A percentile compares a stretch with the other conserved stretches of the same genome.
phyloP scores from a whole-genome alignment of 2,113 vertebrate species.

The Atherinomorus stipes region DNA sequence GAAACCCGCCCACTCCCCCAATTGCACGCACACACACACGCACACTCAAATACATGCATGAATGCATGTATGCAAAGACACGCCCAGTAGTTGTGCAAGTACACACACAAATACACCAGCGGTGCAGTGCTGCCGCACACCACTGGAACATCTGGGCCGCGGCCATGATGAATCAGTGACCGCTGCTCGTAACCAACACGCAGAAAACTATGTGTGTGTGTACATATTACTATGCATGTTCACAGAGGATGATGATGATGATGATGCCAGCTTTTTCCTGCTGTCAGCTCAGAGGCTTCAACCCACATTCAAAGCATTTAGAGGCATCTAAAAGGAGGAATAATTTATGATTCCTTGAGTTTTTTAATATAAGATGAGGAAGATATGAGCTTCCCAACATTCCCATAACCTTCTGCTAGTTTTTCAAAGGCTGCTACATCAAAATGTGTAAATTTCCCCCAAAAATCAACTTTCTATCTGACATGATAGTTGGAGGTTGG shows the following conservation, averaged over 20 bases:
- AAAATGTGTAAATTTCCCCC: not conserved
- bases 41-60: slow-evolving; percentile 36
- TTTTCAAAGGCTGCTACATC: not conserved
- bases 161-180: slow-evolving; percentile 71
- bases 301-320: not conserved
- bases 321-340: not conserved
- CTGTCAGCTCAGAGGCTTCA: not conserved
- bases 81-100: slow-evolving; percentile 14
- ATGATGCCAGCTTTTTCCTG: not conserved
- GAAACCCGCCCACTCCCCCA: slow-evolving; percentile 63
- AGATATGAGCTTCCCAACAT: not conserved
- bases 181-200: slow-evolving; percentile 36
- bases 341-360: accelerated
- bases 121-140: slow-evolving; percentile 63
- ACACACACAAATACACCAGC: slow-evolving; percentile 17
- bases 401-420: not conserved
- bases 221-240: slow-evolving; percentile 16
- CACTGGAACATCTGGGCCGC: slow-evolving; percentile 69
- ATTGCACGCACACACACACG: slow-evolving; percentile 44
- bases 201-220: slow-evolving; percentile 28
- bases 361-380: not conserved
- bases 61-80: slow-evolving; percentile 49
- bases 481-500: no score
- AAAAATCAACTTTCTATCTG: no score
- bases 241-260: not conserved